Evolutionary conservation across 2,113 vertebrate genomes (phyloP).

Genomic region (Taxidea taxus): DNA sequence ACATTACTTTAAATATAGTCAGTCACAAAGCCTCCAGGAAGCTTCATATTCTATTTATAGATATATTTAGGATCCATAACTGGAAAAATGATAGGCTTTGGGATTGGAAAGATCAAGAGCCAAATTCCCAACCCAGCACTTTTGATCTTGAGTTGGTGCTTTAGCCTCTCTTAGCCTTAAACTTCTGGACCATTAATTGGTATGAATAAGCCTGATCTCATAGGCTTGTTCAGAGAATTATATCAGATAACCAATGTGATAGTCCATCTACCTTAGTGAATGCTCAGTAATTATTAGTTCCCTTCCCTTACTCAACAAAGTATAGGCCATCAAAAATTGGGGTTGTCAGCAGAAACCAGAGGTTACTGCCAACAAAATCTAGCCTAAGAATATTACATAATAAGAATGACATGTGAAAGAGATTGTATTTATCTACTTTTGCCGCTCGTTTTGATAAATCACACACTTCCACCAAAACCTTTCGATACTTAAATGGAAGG

Average conservation of each 20-base stretch:
- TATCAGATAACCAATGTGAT: not conserved
- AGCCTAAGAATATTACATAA: not conserved
- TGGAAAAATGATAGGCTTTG: not conserved
- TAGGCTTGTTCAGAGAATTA: not conserved
- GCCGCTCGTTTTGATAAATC: slow-evolving; percentile 18
- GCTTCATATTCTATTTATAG: not conserved
- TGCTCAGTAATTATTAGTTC: not conserved
- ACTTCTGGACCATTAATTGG: not conserved
- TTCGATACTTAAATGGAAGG: slow-evolving; percentile 18
- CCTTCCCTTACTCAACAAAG: not conserved
- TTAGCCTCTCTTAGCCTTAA: not conserved
- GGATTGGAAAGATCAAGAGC: not conserved
- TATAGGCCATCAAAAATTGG: not conserved
- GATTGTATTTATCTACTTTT: not conserved
- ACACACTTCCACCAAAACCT: not conserved
- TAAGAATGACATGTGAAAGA: not conserved
- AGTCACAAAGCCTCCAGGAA: not conserved
- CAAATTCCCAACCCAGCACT: not conserved
- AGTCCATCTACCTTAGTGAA: not conserved
- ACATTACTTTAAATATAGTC: not conserved
- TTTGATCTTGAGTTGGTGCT: not conserved
- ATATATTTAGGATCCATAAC: not conserved
- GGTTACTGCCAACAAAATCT: not conserved
- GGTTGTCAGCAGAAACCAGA: not conserved
- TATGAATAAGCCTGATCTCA: not conserved